A percentile compares a stretch with the other conserved stretches of the same genome.
phyloP scores from a whole-genome alignment of 2,888 invertebrate species.

The Punctoribates punctum region DNA sequence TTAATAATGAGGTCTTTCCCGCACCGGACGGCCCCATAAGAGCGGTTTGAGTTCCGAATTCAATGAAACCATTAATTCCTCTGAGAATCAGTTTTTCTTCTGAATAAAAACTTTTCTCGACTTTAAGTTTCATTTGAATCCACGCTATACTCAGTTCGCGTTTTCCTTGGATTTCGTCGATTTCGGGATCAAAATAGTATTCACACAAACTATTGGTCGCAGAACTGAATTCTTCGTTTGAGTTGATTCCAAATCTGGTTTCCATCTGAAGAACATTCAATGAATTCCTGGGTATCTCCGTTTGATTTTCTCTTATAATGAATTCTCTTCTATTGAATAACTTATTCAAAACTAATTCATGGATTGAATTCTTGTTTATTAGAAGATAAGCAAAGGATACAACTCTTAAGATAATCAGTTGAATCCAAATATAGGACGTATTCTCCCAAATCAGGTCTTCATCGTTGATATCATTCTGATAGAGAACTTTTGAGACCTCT shows the following conservation, averaged over 20 bases:
- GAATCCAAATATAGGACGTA: background rate
- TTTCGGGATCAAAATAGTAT: no score
- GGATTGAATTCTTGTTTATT: no score
- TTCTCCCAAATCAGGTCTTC: background rate
- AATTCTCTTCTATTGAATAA: no score
- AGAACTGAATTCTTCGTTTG: no score
- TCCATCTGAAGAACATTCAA: no score
- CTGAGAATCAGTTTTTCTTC: constrained; percentile 3
- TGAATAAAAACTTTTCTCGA: background rate
- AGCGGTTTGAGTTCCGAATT: constrained; percentile 9
- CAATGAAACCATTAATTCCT: background rate
- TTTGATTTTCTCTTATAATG: no score
- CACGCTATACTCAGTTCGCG: background rate
- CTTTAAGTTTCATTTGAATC: background rate
- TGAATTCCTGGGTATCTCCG: no score
- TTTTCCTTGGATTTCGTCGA: no score
- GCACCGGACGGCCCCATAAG: constrained; percentile 17
- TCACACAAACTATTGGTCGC: no score
- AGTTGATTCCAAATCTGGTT: no score
- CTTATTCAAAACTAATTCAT: no score
- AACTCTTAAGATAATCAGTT: background rate
- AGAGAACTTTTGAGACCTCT: background rate
- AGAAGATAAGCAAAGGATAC: no score
- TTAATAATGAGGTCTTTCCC: constrained; percentile 9
- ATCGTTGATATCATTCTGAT: background rate